A percentile compares a stretch with the other conserved stretches of the same genome.
Conservation (phyloP, 64 coral and sea anemone genomes). For the Exaiptasia diaphana region DNA sequence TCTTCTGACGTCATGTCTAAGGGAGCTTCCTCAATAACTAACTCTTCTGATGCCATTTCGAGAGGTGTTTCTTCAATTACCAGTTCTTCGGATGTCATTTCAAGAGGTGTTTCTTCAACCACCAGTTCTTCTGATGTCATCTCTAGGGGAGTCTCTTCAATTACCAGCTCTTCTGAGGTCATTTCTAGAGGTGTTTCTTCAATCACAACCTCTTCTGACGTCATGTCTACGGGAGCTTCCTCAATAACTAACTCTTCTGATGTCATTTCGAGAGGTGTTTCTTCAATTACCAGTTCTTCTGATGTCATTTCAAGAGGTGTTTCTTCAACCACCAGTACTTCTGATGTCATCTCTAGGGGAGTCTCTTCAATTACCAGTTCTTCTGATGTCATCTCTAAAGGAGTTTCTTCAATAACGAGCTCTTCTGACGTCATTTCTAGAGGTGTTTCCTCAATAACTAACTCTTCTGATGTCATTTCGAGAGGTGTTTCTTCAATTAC, state of each 20-base stretch:
- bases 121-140: background rate
- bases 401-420: background rate
- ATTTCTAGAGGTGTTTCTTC: slow-evolving; percentile 1
- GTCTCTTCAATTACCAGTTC: background rate
- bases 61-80: background rate
- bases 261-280: background rate
- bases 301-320: background rate
- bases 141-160: background rate
- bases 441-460: background rate
- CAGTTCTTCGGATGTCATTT: background rate
- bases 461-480: background rate
- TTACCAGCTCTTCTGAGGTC: background rate
- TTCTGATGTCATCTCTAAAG: background rate
- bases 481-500: background rate
- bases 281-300: background rate
- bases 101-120: background rate
- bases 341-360: background rate
- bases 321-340: background rate
- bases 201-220: background rate
- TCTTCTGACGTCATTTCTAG: background rate
- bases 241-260: background rate
- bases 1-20: background rate
- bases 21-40: background rate
- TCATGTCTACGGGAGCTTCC: background rate
- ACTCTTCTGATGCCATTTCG: background rate